Conservation (phyloP, 1,140 invertebrate genomes). For the Aporrectodea caliginosa region DNA sequence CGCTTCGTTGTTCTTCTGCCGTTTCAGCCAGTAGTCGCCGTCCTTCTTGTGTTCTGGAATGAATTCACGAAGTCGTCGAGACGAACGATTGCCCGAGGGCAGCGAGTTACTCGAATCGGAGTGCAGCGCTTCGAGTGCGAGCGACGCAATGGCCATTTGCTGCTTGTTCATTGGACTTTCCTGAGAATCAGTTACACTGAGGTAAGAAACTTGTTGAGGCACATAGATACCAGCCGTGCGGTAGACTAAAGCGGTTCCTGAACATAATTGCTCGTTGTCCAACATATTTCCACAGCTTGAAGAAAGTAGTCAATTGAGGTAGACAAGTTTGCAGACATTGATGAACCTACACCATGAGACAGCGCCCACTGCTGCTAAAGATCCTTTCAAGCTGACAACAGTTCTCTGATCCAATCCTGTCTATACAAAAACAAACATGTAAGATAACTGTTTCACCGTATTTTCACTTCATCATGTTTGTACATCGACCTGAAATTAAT, state of each 20-base stretch:
- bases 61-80: slow-evolving; percentile 67
- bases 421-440: no score
- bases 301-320: not conserved
- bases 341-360: no score
- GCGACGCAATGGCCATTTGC: not conserved
- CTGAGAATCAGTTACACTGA: not conserved
- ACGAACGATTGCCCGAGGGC: not conserved
- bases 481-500: no score
- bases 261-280: not conserved
- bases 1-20: slow-evolving; percentile 91
- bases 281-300: not conserved
- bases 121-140: no score
- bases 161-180: not conserved
- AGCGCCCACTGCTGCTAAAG: no score
- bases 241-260: not conserved
- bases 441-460: no score
- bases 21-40: slow-evolving; percentile 92
- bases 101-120: not conserved
- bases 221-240: not conserved
- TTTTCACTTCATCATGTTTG: no score
- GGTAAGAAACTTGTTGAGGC: not conserved
- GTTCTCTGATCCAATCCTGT: no score
- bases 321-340: not conserved
- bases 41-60: slow-evolving; percentile 96
- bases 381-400: no score